These are phyloP conservation scores for Anodontia alba DNA, from an alignment of 2,888 invertebrate genomes.

Conservation along the genomic window DNA sequence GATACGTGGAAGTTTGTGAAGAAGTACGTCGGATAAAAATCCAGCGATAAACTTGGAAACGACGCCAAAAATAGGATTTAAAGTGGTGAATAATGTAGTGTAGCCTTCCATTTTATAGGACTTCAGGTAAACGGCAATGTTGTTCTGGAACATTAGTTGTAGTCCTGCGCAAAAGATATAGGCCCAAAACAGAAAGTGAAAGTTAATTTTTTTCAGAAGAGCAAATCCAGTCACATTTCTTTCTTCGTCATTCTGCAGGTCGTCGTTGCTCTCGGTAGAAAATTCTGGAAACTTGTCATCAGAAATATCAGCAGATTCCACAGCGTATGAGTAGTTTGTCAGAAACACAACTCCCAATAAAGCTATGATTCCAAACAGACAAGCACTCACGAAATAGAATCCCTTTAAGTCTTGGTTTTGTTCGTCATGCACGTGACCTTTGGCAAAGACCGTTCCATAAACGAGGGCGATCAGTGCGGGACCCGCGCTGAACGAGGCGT, in stretches of 20 bases:
- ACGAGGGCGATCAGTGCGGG: constrained; percentile 71
- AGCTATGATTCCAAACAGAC: constrained; percentile 64
- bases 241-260: constrained; percentile 19
- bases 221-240: constrained; percentile 65
- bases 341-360: constrained; percentile 65
- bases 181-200: constrained; percentile 74
- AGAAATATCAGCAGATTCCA: neutral
- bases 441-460: constrained; percentile 66
- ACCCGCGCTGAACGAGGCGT: constrained; percentile 76
- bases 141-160: constrained; percentile 74
- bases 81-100: constrained; percentile 70
- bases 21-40: constrained; percentile 67
- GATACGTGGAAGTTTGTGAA: constrained; percentile 70
- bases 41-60: constrained; percentile 72
- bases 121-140: constrained; percentile 73
- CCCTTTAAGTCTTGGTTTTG: constrained; percentile 73
- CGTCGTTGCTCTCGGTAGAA: constrained; percentile 17
- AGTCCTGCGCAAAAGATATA: constrained; percentile 74
- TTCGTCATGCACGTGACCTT: constrained; percentile 67
- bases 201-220: constrained; percentile 67
- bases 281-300: neutral
- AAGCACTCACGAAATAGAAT: constrained; percentile 70
- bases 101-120: constrained; percentile 69
- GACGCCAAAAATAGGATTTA: constrained; percentile 71
- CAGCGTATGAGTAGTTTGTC: constrained; percentile 32